Conservation (phyloP, 1,140 invertebrate genomes). For the Phenacoccus solenopsis region DNA sequence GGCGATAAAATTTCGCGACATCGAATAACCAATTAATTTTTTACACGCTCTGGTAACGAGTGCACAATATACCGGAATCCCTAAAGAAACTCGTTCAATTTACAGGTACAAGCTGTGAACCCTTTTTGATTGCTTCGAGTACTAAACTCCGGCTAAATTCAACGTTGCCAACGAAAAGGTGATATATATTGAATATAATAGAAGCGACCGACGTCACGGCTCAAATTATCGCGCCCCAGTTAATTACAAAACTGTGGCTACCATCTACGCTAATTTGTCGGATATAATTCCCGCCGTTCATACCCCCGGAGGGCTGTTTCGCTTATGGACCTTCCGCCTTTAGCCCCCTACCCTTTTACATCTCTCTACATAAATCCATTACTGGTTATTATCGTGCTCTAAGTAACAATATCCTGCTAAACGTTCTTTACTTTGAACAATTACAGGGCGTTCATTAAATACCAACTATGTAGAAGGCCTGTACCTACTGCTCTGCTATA, state of each 20-base stretch:
- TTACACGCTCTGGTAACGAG: background rate
- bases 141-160: background rate
- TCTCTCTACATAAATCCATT: background rate
- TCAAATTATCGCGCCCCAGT: conserved; percentile 9
- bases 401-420: conserved; percentile 11
- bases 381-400: background rate
- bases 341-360: background rate
- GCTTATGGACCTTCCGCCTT: background rate
- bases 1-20: background rate
- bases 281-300: background rate
- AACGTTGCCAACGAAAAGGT: background rate
- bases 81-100: background rate
- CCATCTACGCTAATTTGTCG: conserved; percentile 8
- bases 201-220: conserved; percentile 3
- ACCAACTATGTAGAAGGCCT: too few relatives aligned
- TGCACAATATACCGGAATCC: background rate
- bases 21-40: conserved; percentile 10
- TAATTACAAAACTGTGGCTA: conserved; percentile 18
- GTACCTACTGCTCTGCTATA: too few relatives aligned
- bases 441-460: background rate
- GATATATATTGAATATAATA: background rate
- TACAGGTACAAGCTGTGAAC: background rate
- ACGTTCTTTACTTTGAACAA: background rate
- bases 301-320: background rate
- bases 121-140: conserved; percentile 5